A percentile compares a stretch with the other conserved stretches of the same genome.
These are phyloP conservation scores for Bellardia pandia DNA, from an alignment of 2,888 invertebrate genomes.

Conservation along the genomic window DNA sequence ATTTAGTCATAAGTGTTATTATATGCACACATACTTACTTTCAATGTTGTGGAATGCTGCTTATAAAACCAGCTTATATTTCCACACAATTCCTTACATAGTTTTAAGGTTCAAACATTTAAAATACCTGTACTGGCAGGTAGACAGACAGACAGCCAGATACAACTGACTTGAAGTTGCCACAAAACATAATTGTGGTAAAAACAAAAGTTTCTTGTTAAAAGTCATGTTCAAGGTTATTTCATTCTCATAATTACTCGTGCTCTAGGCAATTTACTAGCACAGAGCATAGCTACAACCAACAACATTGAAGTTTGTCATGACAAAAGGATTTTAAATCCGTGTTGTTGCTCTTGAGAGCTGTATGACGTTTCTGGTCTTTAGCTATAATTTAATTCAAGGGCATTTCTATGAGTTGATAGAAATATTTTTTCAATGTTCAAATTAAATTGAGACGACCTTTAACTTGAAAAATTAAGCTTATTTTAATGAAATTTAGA, in stretches of 20 bases:
- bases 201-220: background rate
- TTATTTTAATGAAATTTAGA: too few relatives aligned
- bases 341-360: background rate
- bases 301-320: background rate
- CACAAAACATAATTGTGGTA: constrained; percentile 3
- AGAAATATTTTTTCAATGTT: background rate
- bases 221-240: constrained; percentile 8
- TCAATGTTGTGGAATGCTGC: too few relatives aligned
- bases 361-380: background rate
- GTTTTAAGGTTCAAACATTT: background rate
- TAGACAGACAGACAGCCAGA: too few relatives aligned
- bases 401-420: background rate
- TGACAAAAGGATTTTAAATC: background rate
- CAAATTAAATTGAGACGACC: background rate
- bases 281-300: background rate
- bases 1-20: too few relatives aligned
- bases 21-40: too few relatives aligned
- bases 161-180: background rate
- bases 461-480: background rate
- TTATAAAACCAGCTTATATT: constrained; percentile 6
- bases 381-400: background rate
- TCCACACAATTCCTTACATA: background rate
- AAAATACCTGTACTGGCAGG: background rate
- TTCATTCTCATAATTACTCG: background rate
- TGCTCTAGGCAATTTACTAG: background rate